Evolutionary conservation across 2,797 vertebrate species (phyloP), one percentile per base, ranked within the genome.

Genomic region (Malacoraja senta): DNA sequence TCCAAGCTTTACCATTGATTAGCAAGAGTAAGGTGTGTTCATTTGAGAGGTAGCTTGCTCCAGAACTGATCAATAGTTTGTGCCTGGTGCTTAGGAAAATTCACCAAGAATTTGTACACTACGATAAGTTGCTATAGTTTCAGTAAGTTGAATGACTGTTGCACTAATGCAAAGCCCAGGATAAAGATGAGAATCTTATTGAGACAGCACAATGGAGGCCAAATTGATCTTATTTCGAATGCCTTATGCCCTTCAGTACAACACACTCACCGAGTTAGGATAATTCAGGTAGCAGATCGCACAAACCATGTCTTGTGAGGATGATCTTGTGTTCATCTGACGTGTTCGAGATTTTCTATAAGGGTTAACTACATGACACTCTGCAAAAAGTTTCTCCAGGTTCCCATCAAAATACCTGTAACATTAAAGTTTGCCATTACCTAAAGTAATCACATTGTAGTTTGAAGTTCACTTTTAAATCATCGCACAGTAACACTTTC

Each of bases 231-330:
- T 44, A 77, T 61, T 79, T 71, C 78, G 93, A 44, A 0, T 58
- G 7, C 74, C 0, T 0, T 79, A 86, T 80, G 93, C 94, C 94
- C 93, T 74, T 94, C 63, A 35, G 93, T 95, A 93, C 84, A 38
- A 93, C 88, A 93, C 94, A 98, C 99, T 98, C 94, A 99, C 99
- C 94, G 99, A 97, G 96, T 99, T 99, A 93, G 98, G 99, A 95
- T 99, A 99, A 96, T 99, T 99, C 96, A 99, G 97, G 95, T 99
- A 99, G 97, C 99, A 99, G 96, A 99, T 99, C 97, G 99, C 98
- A 97, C 99, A 99, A 94, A 98, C 98, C 98, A 99, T 98, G 95
- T 99, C 99, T 96, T 99, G 99, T 94, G 98, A 98, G 58, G 99
- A 98, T 21, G 99, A 99, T 95, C 99, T 97, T 93, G 99, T 99